Conservation (phyloP, 2,113 vertebrate species). For the Campylorhamphus procurvoides region DNA sequence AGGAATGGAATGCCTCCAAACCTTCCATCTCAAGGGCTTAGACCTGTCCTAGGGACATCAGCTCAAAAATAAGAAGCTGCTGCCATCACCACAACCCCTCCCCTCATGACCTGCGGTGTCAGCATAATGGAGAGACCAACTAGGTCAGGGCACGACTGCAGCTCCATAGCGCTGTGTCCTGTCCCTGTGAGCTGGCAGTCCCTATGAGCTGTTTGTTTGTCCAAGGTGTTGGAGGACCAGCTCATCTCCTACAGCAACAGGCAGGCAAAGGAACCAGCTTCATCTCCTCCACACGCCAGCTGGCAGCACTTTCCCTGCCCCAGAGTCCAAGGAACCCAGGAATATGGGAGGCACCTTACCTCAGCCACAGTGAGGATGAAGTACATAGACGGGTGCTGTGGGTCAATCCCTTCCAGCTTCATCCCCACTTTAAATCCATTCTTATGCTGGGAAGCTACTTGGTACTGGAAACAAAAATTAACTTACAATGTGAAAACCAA, state of each 20-base stretch:
- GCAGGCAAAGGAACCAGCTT: background rate
- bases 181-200: background rate
- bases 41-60: background rate
- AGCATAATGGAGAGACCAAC: background rate
- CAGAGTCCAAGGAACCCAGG: background rate
- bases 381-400: slow-evolving; percentile 97
- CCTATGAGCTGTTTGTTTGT: background rate
- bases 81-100: background rate
- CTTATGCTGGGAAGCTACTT: slow-evolving; percentile 82
- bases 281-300: background rate
- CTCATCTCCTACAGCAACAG: background rate
- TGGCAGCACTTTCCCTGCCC: background rate
- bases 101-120: rapidly evolving
- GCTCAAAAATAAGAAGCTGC: background rate
- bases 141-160: background rate
- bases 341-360: slow-evolving; percentile 69
- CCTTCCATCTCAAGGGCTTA: background rate
- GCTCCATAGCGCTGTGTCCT: background rate
- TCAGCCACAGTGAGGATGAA: slow-evolving; percentile 96
- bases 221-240: background rate
- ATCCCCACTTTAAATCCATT: slow-evolving; percentile 94
- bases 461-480: slow-evolving; percentile 72
- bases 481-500: background rate
- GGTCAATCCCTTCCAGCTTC: slow-evolving; percentile 97
- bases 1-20: background rate